phyloP scores from a whole-genome alignment of 2,888 invertebrate genomes.

The Zygogramma bicolorata region DNA sequence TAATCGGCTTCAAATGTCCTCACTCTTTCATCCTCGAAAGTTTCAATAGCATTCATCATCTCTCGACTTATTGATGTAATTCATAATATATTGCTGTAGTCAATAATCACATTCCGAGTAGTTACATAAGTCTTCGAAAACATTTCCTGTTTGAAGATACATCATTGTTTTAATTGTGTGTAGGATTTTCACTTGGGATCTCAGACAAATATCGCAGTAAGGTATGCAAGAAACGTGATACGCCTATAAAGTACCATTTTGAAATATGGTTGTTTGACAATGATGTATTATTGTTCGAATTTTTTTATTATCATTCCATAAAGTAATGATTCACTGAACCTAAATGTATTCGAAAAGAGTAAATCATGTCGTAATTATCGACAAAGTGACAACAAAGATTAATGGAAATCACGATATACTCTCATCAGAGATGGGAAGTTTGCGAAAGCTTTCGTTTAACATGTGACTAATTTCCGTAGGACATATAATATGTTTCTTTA shows the following conservation, averaged over 20 bases:
- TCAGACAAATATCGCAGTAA: constrained; percentile 17
- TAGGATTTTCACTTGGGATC: constrained; percentile 37
- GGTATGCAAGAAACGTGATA: background rate
- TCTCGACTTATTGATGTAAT: background rate
- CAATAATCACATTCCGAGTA: background rate
- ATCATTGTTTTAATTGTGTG: constrained; percentile 31
- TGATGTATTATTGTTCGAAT: background rate
- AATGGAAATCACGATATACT: background rate
- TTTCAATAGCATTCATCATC: too few relatives aligned
- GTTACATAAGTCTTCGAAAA: constrained; percentile 25
- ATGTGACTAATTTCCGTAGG: too few relatives aligned
- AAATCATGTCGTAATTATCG: background rate
- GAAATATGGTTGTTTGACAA: background rate
- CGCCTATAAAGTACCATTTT: background rate
- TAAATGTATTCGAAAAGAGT: background rate
- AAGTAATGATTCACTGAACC: background rate
- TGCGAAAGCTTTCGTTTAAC: background rate
- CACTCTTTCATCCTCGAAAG: too few relatives aligned
- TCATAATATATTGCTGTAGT: background rate
- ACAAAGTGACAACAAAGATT: background rate
- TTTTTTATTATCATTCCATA: background rate
- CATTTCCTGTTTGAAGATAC: constrained; percentile 33
- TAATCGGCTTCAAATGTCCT: too few relatives aligned
- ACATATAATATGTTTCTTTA: too few relatives aligned
- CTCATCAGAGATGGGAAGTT: background rate